These are phyloP conservation scores for Macrophya annulata DNA, from an alignment of 2,888 invertebrate genomes.

Conservation along the genomic window DNA sequence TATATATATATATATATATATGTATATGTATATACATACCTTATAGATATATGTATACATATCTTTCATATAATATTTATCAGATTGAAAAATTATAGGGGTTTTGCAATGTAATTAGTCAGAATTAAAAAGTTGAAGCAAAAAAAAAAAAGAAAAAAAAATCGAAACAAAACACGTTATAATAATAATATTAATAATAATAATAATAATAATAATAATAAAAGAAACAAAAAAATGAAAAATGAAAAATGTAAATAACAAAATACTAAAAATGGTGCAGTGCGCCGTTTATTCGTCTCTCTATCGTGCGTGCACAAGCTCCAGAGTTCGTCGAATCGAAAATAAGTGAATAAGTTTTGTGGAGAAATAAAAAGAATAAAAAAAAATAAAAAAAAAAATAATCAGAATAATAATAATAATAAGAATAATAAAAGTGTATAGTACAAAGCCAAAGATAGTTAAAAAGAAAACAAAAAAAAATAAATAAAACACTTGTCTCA, in stretches of 20 bases:
- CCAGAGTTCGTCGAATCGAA: neutral
- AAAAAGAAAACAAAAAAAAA: neutral
- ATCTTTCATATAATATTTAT: too few species aligned
- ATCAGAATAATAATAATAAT: too few species aligned
- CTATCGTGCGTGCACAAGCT: neutral
- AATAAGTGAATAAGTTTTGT: neutral
- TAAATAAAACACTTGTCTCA: neutral
- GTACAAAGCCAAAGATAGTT: neutral
- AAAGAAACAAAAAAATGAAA: too few species aligned
- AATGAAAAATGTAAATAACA: neutral
- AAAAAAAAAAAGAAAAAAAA: neutral
- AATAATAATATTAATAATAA: neutral
- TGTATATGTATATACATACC: too few species aligned
- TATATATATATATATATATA: too few species aligned
- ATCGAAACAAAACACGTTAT: neutral
- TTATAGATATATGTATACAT: neutral
- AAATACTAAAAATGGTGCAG: neutral
- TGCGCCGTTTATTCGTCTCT: neutral
- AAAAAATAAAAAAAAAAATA: neutral
- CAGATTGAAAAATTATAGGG: neutral
- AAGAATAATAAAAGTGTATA: too few species aligned
- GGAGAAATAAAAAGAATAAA: neutral
- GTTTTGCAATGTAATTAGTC: neutral
- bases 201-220: too few species aligned
- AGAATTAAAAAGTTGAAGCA: neutral